A percentile compares a stretch with the other conserved stretches of the same genome.
Conservation (phyloP, 2,113 vertebrate genomes). For the Alaudala cheleensis region DNA sequence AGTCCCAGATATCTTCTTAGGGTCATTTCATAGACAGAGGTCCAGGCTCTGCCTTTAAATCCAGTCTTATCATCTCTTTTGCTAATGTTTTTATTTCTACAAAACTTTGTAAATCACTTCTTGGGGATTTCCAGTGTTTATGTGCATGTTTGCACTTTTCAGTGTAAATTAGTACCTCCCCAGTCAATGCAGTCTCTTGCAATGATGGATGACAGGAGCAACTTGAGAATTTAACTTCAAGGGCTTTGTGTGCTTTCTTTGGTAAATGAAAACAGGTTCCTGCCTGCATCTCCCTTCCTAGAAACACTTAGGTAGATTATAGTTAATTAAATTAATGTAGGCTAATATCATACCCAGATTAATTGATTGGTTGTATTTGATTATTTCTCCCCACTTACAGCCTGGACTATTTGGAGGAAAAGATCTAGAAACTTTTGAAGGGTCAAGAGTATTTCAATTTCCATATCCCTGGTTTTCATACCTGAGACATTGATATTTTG, state of each 20-base stretch:
- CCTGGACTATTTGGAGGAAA: background rate
- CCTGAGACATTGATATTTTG: background rate
- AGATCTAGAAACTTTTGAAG: background rate
- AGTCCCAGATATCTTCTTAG: background rate
- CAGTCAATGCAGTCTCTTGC: background rate
- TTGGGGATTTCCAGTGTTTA: background rate
- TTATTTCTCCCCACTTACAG: background rate
- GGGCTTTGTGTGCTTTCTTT: background rate
- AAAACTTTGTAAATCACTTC: background rate
- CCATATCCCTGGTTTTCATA: background rate
- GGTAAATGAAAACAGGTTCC: background rate
- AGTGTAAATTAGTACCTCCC: background rate
- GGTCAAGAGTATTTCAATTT: background rate
- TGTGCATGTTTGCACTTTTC: background rate
- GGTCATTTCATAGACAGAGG: background rate
- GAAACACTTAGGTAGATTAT: background rate
- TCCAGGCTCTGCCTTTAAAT: slow-evolving; percentile 1
- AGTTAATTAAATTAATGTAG: background rate
- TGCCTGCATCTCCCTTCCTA: background rate
- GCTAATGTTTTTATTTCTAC: background rate
- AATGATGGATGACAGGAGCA: background rate
- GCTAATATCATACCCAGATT: background rate
- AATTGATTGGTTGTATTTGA: background rate
- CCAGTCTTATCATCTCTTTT: background rate
- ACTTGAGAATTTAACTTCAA: background rate